Conservation (phyloP, 2,888 invertebrate genomes). For the Cosmia pyralina region DNA sequence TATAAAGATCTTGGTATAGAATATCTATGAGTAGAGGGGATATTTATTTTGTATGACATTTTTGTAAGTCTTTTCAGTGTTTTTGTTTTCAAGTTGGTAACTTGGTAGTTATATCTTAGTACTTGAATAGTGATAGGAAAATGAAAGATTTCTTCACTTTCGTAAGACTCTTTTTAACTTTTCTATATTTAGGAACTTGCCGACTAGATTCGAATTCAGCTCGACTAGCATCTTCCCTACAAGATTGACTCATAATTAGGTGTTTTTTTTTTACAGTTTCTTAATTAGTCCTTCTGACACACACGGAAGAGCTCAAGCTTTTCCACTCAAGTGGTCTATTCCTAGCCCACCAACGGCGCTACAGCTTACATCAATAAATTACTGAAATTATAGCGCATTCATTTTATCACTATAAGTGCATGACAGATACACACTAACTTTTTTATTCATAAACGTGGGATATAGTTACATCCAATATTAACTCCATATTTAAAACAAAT, state of each 20-base stretch:
- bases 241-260: conserved; percentile 15
- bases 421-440: neutral
- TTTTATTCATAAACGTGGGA: neutral
- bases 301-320: conserved; percentile 41
- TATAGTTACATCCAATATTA: too few relatives aligned
- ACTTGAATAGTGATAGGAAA: neutral
- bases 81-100: neutral
- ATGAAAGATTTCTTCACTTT: neutral
- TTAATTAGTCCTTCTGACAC: conserved; percentile 30
- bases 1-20: conserved; percentile 15
- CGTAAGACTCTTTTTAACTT: neutral
- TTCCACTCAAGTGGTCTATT: conserved; percentile 45
- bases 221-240: too few relatives aligned
- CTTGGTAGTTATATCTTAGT: neutral
- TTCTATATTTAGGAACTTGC: neutral
- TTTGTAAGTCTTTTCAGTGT: too few relatives aligned
- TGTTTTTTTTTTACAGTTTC: conserved; percentile 1
- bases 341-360: neutral
- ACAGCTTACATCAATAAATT: conserved; percentile 20
- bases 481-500: too few relatives aligned
- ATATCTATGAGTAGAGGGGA: conserved; percentile 15
- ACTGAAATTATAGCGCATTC: conserved; percentile 12
- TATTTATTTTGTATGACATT: too few relatives aligned
- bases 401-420: neutral
- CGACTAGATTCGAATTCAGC: neutral